A percentile compares a stretch with the other conserved stretches of the same genome.
phyloP scores from a whole-genome alignment of 2,888 invertebrate genomes.

The Chalcosyrphus nemorum region DNA sequence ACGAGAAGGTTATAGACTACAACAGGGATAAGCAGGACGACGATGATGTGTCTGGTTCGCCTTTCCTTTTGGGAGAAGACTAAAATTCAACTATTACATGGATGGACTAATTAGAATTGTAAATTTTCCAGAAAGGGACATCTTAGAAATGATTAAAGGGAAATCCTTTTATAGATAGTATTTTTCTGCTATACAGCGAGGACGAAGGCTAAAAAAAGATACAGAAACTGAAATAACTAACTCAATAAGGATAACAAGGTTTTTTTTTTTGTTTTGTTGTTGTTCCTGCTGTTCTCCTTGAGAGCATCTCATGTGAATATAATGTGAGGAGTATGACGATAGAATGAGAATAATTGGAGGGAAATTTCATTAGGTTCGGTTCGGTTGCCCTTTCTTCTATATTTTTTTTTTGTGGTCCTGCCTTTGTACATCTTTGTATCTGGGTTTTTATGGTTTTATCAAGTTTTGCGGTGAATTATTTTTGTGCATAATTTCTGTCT shows the following conservation, averaged over 20 bases:
- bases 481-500: constrained; percentile 25
- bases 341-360: constrained; percentile 36
- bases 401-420: not conserved
- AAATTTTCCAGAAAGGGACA: constrained; percentile 50
- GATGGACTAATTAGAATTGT: constrained; percentile 62
- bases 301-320: constrained; percentile 13
- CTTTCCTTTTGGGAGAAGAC: not conserved
- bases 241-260: constrained; percentile 32
- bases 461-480: constrained; percentile 12
- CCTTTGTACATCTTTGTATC: not conserved
- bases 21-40: not conserved
- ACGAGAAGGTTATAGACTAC: constrained; percentile 2
- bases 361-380: constrained; percentile 33
- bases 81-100: constrained; percentile 20
- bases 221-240: constrained; percentile 7
- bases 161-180: no score
- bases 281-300: not conserved
- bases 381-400: not conserved
- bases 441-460: not conserved
- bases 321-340: constrained; percentile 8
- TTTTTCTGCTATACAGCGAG: not conserved
- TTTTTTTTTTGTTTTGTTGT: not conserved
- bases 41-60: not conserved
- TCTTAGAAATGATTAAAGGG: constrained; percentile 33
- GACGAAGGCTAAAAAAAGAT: not conserved